Base-by-base conservation (phyloP, 2,888 invertebrate species). In the Mactromeris polynyma region DNA sequence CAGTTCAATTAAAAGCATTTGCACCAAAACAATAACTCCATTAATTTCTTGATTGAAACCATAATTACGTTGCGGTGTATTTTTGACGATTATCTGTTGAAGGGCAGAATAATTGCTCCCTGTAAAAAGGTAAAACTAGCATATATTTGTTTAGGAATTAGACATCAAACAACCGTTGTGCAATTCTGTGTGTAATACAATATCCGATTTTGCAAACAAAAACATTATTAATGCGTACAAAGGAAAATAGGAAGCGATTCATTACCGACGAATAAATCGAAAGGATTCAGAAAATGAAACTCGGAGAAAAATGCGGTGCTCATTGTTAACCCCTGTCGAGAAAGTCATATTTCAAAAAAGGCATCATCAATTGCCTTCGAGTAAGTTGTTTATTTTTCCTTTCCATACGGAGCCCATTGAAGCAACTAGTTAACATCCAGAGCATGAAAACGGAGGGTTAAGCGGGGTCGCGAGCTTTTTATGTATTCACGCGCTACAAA, bases 401-500 rank as follows among this genome's bases (percentile, higher is more conserved):
- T 38, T 51, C 86, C 85, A 83, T 89, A 86, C 83, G 89, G 69
- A 46, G 69, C 14, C 46, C 77, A 83, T 89, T 86, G 51, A 33
- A 80, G 40, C 46, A 46, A 38, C 85, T 69, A 69, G 64, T 81
- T 86, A 38, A 46, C 83, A 86, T 54, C 58, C 83, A 80, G 83
- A 26, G 83, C 77, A 69, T 85, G 84, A 83, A 51, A 87, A 85
- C 73, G 64, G 38, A 7, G 58, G 90, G 86, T 86, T 85, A 88
- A 88, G 79, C 77, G 33, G 84, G 88, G 90, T 90, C 90, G 54
- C 79, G 88, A 84, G 86, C 84, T 88, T 73, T 88, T 85, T 77
- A 69, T 85, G 86, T 88, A 86, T 85, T 89, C 85, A 83, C 83
- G 85, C 83, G 85, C 90, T 86, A 21, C 86, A 86, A 88, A 86